A percentile compares a stretch with the other conserved stretches of the same genome.
Evolutionary conservation across 2,888 invertebrate genomes (phyloP).

Genomic region (Scrobipalpa costella): DNA sequence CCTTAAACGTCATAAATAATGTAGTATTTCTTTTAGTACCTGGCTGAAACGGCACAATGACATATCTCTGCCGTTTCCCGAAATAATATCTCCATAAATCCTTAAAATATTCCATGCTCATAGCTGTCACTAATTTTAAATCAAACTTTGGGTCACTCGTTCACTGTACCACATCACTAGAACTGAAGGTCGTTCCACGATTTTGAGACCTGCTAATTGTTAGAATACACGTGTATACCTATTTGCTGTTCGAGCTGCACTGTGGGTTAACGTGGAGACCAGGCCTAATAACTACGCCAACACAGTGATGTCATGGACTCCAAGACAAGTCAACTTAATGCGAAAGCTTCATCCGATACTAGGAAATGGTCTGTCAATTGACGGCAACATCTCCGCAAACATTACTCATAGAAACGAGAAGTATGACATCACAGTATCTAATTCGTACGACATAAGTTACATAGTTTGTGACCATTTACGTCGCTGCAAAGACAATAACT

Average conservation of each 20-base stretch:
- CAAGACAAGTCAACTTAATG: constrained; percentile 37
- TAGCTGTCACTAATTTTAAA: constrained; percentile 29
- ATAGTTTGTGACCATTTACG: constrained; percentile 16
- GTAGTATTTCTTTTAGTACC: constrained; percentile 44
- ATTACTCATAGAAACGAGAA: constrained; percentile 48
- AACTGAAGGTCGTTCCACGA: constrained; percentile 27
- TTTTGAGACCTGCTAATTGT: constrained; percentile 57
- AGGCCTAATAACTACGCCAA: constrained; percentile 52
- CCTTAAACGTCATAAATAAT: too few species aligned
- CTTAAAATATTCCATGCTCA: constrained; percentile 68
- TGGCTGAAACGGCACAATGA: constrained; percentile 72
- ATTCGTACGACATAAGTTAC: constrained; percentile 15
- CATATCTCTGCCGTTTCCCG: constrained; percentile 59
- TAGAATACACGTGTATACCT: constrained; percentile 62
- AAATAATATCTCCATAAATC: constrained; percentile 67
- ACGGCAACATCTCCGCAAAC: constrained; percentile 34
- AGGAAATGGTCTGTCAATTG: constrained; percentile 57
- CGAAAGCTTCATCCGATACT: constrained; percentile 56
- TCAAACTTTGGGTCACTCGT: constrained; percentile 36
- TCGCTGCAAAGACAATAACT: background rate
- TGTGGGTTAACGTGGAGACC: constrained; percentile 53
- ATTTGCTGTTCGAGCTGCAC: constrained; percentile 59
- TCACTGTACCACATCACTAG: constrained; percentile 6
- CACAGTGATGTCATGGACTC: constrained; percentile 67
- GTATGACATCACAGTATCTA: constrained; percentile 35